A percentile compares a stretch with the other conserved stretches of the same genome.
Conservation (phyloP, 2,797 vertebrate species). For the Sebastes melanostomus region DNA sequence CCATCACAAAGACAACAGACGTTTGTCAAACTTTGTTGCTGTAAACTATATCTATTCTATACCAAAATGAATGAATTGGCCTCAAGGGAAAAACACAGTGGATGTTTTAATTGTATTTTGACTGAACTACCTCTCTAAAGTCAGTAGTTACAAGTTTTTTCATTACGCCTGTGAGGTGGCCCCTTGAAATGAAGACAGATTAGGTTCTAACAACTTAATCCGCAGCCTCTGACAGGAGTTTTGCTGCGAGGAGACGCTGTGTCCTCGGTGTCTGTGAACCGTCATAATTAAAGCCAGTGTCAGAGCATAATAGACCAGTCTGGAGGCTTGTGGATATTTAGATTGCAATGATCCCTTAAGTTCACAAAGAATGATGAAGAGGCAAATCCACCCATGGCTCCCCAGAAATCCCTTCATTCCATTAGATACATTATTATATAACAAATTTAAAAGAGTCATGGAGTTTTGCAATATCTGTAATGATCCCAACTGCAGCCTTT, state of each 20-base stretch:
- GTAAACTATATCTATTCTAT: background rate
- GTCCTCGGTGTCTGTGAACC: slow-evolving; percentile 41
- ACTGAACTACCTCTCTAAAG: background rate
- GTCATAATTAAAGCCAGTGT: slow-evolving; percentile 40
- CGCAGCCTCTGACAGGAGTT: slow-evolving; percentile 39
- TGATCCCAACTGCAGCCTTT: background rate
- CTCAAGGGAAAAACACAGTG: background rate
- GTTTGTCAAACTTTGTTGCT: background rate
- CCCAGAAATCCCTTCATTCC: background rate
- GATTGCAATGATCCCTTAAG: slow-evolving; percentile 9
- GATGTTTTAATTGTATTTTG: background rate
- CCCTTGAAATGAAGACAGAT: slow-evolving; percentile 47
- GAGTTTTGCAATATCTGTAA: background rate
- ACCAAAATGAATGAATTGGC: background rate
- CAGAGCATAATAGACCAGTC: slow-evolving; percentile 5
- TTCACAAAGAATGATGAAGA: slow-evolving; percentile 3
- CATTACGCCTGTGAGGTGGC: slow-evolving; percentile 7
- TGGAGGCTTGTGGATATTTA: background rate
- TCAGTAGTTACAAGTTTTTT: background rate
- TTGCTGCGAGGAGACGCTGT: background rate
- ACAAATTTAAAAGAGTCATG: background rate
- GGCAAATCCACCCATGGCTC: background rate
- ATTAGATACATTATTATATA: background rate
- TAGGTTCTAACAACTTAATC: slow-evolving; percentile 65
- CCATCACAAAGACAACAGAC: background rate